Evolutionary conservation across 2,113 vertebrate species (phyloP), one percentile per base, ranked within the genome.

Genomic region (Sinosuthora webbiana): DNA sequence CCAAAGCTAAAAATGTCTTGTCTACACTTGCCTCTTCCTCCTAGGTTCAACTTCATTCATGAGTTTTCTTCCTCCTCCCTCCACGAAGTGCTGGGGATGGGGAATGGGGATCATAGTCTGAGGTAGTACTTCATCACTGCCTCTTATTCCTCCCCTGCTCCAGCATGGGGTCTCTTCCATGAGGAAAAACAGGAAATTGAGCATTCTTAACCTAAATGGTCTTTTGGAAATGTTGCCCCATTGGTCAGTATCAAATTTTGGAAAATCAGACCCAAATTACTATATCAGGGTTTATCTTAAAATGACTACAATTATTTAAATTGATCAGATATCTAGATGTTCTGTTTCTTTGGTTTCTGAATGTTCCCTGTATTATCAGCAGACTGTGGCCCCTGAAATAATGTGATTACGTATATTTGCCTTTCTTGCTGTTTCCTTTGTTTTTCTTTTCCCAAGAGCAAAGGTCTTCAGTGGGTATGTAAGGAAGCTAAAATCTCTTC

Each of bases 161-260:
- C 59, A 63, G 23, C 0, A 0, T 42, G 18, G 22, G 6, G 5
- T 37, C 8, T 11, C 14, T 62, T 28, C 24, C 23, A 15, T 3
- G 25, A 79, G 8, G 6, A 1, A 60, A 87, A 85, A 17, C 6
- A 64, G 63, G 22, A 81, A 87, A 60, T 57, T 3, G 71, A 53
- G 3, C 17, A 73, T n/a, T 63, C 13, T 57, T 79, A 59, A 68
- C 3, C 13, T 37, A 41, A 57, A 33, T 13, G 16, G 3, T 55
- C 2, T 62, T 56, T 49, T 22, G 7, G 28, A 96, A 79, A 65
- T 57, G 8, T 60, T 82, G 64, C 21, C 8, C 15, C 15, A 25
- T 15, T 65, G 25, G 5, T 49, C 3, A 10, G 7, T 57, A 81
- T 9, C 7, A 14, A 53, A 23, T 71, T 91, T 77, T 64, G 49